Evolutionary conservation across 2,888 invertebrate genomes (phyloP).

Genomic region (Punctoribates punctum): DNA sequence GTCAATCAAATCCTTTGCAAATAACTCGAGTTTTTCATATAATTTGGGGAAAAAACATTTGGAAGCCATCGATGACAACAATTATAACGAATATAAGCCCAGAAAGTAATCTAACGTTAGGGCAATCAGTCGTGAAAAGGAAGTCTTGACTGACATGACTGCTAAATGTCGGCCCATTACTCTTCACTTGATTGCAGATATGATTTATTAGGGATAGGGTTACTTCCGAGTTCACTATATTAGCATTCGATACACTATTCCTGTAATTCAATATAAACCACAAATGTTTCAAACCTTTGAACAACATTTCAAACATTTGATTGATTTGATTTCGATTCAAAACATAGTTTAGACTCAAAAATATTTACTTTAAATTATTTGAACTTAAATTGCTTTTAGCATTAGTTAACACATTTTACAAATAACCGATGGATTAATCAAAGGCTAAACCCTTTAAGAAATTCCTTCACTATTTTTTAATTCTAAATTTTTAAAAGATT

Average conservation of each 20-base stretch:
- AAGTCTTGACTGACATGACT: constrained; percentile 5
- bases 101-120: neutral
- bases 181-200: neutral
- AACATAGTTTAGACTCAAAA: too few relatives aligned
- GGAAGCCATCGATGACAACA: neutral
- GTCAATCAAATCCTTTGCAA: constrained; percentile 6
- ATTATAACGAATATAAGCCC: neutral
- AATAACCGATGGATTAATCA: too few relatives aligned
- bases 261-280: neutral
- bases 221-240: neutral
- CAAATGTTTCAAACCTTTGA: neutral
- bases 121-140: neutral
- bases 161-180: constrained; percentile 20
- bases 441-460: too few relatives aligned
- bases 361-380: too few relatives aligned
- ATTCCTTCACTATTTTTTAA: too few relatives aligned
- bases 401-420: too few relatives aligned
- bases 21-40: neutral
- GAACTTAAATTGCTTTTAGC: too few relatives aligned
- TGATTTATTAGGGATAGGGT: constrained; percentile 23
- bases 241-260: neutral
- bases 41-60: neutral
- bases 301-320: neutral
- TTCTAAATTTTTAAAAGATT: too few relatives aligned
- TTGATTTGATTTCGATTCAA: too few relatives aligned